Percentiles rank a stretch among this genome's conserved stretches.
phyloP scores from a whole-genome alignment of 2,113 vertebrate species.

The Ursus arctos region DNA sequence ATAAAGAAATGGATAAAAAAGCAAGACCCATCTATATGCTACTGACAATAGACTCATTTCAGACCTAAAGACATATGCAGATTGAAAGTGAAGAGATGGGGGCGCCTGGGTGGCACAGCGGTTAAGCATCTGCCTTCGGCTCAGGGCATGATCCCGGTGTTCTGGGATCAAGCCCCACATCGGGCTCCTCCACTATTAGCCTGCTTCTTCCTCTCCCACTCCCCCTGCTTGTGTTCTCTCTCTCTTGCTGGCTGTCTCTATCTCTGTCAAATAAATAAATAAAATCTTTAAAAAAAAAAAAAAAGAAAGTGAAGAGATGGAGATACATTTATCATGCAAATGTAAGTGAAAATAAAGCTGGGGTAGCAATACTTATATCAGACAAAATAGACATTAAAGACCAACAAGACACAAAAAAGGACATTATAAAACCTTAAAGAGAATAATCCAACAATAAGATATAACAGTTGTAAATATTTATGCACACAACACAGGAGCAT shows the following conservation, averaged over 20 bases:
- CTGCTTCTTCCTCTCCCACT: no score
- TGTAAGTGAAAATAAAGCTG: neutral
- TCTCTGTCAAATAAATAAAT: no score
- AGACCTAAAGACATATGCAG: neutral
- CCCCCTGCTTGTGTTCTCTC: no score
- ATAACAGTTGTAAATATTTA: neutral
- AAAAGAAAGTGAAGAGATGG: no score
- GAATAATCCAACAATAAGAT: neutral
- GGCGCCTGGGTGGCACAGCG: no score
- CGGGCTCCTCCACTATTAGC: no score
- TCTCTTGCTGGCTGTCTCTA: no score
- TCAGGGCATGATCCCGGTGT: no score
- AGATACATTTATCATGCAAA: neutral
- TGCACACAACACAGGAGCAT: neutral
- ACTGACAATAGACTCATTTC: neutral
- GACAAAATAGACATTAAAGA: neutral
- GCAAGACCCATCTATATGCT: neutral
- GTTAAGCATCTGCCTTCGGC: no score
- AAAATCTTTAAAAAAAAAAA: no score
- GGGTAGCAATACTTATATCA: neutral
- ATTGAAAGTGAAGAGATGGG: neutral
- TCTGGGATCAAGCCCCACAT: no score
- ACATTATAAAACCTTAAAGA: neutral
- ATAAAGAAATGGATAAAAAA: neutral
- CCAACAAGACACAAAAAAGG: neutral